Conservation (phyloP, 2,113 vertebrate species). For the Neoarius graeffei region DNA sequence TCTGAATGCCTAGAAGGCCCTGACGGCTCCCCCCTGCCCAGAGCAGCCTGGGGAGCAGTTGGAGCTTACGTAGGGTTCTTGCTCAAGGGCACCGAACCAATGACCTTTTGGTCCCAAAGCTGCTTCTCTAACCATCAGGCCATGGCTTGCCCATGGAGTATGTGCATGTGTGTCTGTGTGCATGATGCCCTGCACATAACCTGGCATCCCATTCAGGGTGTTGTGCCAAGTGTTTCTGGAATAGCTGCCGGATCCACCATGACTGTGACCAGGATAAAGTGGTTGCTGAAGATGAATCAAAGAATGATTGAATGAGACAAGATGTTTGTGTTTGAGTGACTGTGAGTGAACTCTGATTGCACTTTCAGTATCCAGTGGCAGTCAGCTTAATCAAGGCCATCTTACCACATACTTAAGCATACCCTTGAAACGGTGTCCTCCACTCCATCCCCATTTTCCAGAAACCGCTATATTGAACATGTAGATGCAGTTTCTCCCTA, state of each 20-base stretch:
- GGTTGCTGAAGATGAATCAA: too few relatives aligned
- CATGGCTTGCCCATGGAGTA: too few relatives aligned
- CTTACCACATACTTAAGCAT: constrained; percentile 30
- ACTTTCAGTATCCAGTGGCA: constrained; percentile 8
- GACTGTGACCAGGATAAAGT: background rate
- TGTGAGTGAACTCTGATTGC: constrained; percentile 6
- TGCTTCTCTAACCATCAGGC: too few relatives aligned
- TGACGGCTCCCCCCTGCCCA: too few relatives aligned
- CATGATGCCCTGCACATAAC: background rate
- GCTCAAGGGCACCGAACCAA: too few relatives aligned
- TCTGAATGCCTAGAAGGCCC: too few relatives aligned
- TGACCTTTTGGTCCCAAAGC: too few relatives aligned
- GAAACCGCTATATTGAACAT: constrained; percentile 20
- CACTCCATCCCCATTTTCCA: constrained; percentile 2
- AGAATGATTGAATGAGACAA: background rate
- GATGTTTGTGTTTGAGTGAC: background rate
- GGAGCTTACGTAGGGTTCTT: too few relatives aligned
- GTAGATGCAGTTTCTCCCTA: background rate
- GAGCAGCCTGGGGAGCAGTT: too few relatives aligned
- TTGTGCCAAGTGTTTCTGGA: background rate
- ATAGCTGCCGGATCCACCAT: background rate
- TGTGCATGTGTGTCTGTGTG: background rate
- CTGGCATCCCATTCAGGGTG: background rate
- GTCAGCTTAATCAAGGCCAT: constrained; percentile 29
- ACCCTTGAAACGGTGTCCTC: constrained; percentile 36